Evolutionary conservation across 53 echinoderm and acorn worm species (phyloP).

Genomic region (Antedon mediterranea): DNA sequence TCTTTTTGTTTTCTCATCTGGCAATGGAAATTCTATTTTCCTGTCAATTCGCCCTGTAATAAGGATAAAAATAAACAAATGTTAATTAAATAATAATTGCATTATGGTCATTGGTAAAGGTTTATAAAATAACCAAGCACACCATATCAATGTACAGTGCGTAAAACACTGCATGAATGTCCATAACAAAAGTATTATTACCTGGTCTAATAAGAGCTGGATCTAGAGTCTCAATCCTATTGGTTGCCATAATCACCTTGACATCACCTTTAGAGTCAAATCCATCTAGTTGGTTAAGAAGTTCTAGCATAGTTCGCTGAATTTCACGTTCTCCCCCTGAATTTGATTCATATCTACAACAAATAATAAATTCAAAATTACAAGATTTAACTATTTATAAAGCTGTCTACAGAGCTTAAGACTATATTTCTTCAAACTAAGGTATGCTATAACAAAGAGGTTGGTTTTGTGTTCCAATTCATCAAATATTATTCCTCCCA

Average conservation of each 20-base stretch:
- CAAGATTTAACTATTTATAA: too few species aligned
- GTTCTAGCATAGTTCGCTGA: conserved; percentile 84
- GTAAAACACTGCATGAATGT: neutral
- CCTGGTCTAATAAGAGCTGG: conserved; percentile 98
- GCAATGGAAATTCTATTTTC: conserved; percentile 93
- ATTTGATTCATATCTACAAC: conserved; percentile 79
- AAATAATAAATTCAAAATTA: too few species aligned
- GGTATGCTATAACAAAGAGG: too few species aligned
- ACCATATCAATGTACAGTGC: neutral
- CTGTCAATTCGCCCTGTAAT: conserved; percentile 82
- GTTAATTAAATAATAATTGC: too few species aligned
- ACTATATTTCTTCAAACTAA: too few species aligned
- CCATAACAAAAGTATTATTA: too few species aligned
- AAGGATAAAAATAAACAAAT: neutral
- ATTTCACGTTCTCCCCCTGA: conserved; percentile 96
- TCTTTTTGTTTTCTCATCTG: conserved; percentile 92
- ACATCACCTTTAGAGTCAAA: conserved; percentile 92
- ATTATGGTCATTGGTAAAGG: neutral
- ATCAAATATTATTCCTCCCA: too few species aligned
- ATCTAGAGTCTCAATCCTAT: conserved; percentile 90
- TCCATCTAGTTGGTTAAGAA: conserved; percentile 84
- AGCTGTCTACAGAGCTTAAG: too few species aligned
- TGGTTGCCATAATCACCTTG: conserved; percentile 97
- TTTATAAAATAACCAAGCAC: neutral
- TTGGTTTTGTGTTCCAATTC: too few species aligned